Conservation (phyloP, 2,797 vertebrate species). For the Xiphophorus birchmanni region DNA sequence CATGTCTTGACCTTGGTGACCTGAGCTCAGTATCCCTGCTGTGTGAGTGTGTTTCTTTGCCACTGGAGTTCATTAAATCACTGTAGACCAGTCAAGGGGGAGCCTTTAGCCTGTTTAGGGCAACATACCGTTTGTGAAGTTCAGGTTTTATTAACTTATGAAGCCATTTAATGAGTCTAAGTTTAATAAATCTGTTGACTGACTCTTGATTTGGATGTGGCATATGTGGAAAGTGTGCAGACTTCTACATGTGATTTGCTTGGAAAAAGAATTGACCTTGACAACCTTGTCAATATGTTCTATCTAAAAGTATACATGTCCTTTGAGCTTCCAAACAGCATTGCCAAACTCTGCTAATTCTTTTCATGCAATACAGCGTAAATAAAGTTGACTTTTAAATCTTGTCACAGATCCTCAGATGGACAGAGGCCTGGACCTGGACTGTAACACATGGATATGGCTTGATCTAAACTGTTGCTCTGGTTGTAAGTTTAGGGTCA, state of each 20-base stretch:
- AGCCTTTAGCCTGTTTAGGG: background rate
- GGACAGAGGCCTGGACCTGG: background rate
- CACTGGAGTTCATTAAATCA: constrained; percentile 59
- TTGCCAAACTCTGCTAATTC: background rate
- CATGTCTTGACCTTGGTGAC: constrained; percentile 45
- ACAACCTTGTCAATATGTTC: background rate
- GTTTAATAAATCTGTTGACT: background rate
- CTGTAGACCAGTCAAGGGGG: constrained; percentile 5
- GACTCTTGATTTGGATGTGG: background rate
- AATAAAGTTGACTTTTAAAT: background rate
- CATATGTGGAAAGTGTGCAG: background rate
- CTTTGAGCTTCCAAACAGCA: background rate
- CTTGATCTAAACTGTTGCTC: background rate
- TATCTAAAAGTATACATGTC: background rate
- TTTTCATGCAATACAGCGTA: background rate
- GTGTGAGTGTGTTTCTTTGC: constrained; percentile 26
- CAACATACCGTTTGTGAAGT: background rate
- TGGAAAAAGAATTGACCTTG: background rate
- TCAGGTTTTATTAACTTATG: background rate
- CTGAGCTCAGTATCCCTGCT: constrained; percentile 39
- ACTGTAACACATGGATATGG: background rate
- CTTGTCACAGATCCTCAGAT: background rate
- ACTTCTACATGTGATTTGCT: background rate
- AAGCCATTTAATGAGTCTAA: background rate
- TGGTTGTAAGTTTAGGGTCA: background rate